Base-by-base conservation (phyloP, 2,888 invertebrate species). In the Aleiodes alternator region DNA sequence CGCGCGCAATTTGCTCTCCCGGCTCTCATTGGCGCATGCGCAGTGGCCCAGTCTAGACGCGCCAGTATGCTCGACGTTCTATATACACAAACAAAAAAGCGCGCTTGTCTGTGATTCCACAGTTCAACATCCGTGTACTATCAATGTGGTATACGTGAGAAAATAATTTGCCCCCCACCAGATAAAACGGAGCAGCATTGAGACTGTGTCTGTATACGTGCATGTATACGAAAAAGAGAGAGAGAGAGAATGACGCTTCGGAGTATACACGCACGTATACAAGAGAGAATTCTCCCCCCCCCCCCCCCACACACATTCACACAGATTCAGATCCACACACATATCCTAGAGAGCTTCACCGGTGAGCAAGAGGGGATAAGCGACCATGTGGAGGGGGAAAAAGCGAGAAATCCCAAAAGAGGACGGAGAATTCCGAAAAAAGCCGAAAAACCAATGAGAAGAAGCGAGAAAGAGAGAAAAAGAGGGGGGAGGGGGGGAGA, bases 101-200 rank as follows among this genome's bases (percentile, higher is more conserved):
- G 23, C 73, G 73, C 69, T 74, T 64, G 59, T 77, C 66, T 76
- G 72, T 76, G 68, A 66, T 59, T 71, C 59, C 34, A 74, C 55
- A 66, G 38, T 69, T 56, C 23, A 23, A 34, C 38, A 48, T 53
- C 53, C 38, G 50, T 57, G 59, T 69, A 38, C 38, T 72, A 23
- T 69, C 53, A 73, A 70, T 53, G 59, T 34, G 3, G 23, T 69
- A 59, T 69, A 16, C 14, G 23, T 48, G 66, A 57, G 66, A 12
- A 43, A 75, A 55, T 48, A 34, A 14, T 23, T 29, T 38, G 23
- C 11, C 51, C 38, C 51, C 56, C 57, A 70, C 68, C 74, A 68
- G 68, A 29, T 43, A 51, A 50, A 57, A 69, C 61, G 61, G 43
- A 66, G 64, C 48, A 34, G 38, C 51, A 61, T 73, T 69, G 64